Conservation (phyloP, 1,140 invertebrate genomes). For the Drosophila santomea region DNA sequence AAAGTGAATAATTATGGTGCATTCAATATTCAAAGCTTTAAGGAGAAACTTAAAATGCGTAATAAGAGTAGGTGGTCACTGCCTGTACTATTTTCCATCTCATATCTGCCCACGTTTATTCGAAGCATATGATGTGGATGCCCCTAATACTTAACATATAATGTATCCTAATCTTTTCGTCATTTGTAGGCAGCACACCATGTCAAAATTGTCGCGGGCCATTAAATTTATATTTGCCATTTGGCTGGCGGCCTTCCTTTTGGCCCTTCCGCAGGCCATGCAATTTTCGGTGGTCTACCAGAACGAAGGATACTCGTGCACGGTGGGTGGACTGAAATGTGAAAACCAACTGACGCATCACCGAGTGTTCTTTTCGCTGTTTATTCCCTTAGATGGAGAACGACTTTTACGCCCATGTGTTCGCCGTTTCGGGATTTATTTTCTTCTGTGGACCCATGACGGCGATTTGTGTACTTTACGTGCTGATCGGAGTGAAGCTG, state of each 20-base stretch:
- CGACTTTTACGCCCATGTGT: slow-evolving; percentile 89
- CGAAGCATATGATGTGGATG: too few species aligned
- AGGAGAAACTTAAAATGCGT: too few species aligned
- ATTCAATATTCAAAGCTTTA: neutral
- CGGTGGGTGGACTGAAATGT: slow-evolving; percentile 42
- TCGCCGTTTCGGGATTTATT: slow-evolving; percentile 92
- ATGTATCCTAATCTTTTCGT: slow-evolving; percentile 36
- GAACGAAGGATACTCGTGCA: slow-evolving; percentile 85
- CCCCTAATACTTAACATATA: slow-evolving; percentile 40
- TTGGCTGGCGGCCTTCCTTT: slow-evolving; percentile 89
- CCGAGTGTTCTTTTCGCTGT: slow-evolving; percentile 4
- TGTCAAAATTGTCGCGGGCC: slow-evolving; percentile 91
- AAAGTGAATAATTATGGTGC: slow-evolving; percentile 10
- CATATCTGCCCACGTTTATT: slow-evolving; percentile 5
- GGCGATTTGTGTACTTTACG: slow-evolving; percentile 92
- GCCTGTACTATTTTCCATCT: too few species aligned
- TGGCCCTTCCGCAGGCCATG: slow-evolving; percentile 92
- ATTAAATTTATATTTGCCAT: slow-evolving; percentile 89
- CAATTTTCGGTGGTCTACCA: slow-evolving; percentile 88
- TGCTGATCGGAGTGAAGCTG: slow-evolving; percentile 91
- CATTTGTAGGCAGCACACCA: slow-evolving; percentile 88
- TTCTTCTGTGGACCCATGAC: slow-evolving; percentile 95
- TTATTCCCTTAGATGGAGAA: slow-evolving; percentile 84
- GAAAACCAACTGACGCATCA: slow-evolving; percentile 1
- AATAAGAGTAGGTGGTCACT: neutral